A percentile compares a stretch with the other conserved stretches of the same genome.
These are phyloP conservation scores for Euspilapteryx auroguttella DNA, from an alignment of 2,888 invertebrate species.

Conservation along the genomic window DNA sequence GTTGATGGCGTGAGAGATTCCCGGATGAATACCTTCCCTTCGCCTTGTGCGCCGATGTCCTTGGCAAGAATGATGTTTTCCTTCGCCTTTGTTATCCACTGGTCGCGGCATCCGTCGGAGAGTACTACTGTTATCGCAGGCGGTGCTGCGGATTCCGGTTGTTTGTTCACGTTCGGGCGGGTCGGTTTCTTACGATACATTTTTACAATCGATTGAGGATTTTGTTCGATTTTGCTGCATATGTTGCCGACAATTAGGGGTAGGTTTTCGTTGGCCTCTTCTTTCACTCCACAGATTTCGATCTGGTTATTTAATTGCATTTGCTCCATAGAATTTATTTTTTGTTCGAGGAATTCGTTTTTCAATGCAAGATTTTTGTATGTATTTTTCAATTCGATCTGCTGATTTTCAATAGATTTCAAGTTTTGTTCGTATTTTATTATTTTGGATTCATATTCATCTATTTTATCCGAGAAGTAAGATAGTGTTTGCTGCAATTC, in stretches of 20 bases:
- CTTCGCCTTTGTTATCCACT: too few species aligned
- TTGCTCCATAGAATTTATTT: neutral
- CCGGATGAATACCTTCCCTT: too few species aligned
- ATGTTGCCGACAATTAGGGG: neutral
- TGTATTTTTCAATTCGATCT: neutral
- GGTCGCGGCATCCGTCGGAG: too few species aligned
- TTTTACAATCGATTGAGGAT: neutral
- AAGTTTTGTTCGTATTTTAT: neutral
- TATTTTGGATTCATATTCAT: slow-evolving; percentile 5
- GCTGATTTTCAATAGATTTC: neutral
- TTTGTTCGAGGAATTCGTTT: slow-evolving; percentile 1
- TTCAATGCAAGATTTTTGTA: neutral
- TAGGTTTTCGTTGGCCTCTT: neutral
- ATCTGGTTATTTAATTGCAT: neutral
- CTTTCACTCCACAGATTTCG: neutral
- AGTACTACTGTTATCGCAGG: too few species aligned
- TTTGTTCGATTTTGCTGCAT: neutral
- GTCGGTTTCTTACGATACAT: neutral
- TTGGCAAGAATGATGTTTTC: too few species aligned
- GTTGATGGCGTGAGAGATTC: too few species aligned
- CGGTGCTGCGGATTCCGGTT: too few species aligned
- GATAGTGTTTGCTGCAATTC: neutral
- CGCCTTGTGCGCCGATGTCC: too few species aligned
- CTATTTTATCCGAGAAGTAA: slow-evolving; percentile 4
- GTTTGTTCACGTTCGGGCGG: too few species aligned